Conservation (phyloP, 2,888 invertebrate genomes). For the Microplitis manilae region DNA sequence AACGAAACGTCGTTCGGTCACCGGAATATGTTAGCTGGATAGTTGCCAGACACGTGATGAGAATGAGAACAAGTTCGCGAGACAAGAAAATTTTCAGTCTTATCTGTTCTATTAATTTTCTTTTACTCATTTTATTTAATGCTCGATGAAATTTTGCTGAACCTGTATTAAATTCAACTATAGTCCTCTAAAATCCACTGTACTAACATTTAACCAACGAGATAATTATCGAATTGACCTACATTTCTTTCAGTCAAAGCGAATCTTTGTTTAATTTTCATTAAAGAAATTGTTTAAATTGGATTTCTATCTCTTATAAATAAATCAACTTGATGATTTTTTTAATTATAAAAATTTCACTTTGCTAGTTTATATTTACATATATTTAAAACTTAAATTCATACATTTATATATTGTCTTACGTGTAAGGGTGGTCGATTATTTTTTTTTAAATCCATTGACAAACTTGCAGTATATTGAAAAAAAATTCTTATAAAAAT, state of each 20-base stretch:
- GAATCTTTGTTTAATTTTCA: slow-evolving; percentile 5
- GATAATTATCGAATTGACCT: slow-evolving; percentile 25
- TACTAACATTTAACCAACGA: slow-evolving; percentile 17
- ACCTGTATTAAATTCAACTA: background rate
- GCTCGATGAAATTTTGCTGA: slow-evolving; percentile 23
- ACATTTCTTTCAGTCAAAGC: background rate
- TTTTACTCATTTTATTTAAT: background rate
- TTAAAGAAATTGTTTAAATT: background rate
- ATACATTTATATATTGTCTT: no score
- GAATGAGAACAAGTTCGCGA: slow-evolving; percentile 54
- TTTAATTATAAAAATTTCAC: background rate
- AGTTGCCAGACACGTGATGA: slow-evolving; percentile 55
- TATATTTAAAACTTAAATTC: background rate
- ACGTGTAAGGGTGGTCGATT: no score
- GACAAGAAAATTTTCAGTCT: slow-evolving; percentile 42
- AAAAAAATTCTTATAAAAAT: no score
- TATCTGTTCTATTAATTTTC: slow-evolving; percentile 21
- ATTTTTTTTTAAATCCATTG: no score
- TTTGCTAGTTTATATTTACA: slow-evolving; percentile 3
- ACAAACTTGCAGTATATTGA: no score
- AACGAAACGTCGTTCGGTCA: slow-evolving; percentile 1
- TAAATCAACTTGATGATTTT: background rate
- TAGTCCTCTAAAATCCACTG: background rate
- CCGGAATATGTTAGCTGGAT: slow-evolving; percentile 43
- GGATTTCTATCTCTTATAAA: background rate